Evolutionary conservation across 2,113 vertebrate genomes (phyloP), one percentile per base, ranked within the genome.

Genomic region (Hippocampus abdominalis): DNA sequence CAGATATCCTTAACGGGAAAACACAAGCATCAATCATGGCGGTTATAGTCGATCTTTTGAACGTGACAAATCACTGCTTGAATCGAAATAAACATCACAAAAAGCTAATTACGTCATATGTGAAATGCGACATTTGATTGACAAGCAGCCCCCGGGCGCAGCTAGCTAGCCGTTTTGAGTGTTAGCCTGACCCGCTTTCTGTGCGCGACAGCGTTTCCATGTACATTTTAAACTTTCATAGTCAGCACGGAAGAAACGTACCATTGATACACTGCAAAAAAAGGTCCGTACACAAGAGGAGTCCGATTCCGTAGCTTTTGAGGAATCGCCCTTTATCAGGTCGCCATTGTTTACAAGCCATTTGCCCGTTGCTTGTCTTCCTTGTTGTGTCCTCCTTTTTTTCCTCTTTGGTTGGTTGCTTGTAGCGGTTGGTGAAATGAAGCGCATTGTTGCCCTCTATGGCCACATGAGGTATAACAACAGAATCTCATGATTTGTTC

Each of bases 1-100:
- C 82, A 93, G 53, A 64, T 91, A 93, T 3, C 90, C 92, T 93
- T 9, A 66, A 57, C 48, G 76, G 39, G 62, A 18, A 85, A 66
- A 36, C 20, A 46, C 15, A 60, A 60, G 16, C 23, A n/a, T 57
- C 57, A 60, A 16, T 60, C 57, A 2, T 25, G 4, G 23, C 25
- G 10, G 12, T 16, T 32, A 18, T 2, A 18, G 15, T 16, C 3
- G 7, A 16, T 32, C 27, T 32, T 16, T 32, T 15, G 13, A 3
- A 29, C 25, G 3, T 3, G 56, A 36, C 32, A 57, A 29, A 60
- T 5, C 2, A 6, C 20, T 9, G 15, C 1, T 60, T 32, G 1
- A 60, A 60, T 18, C 2, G 27, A 32, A 29, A 25, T 54, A 27
- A 13, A 29, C 27, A 8, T 32, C 57, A 60, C 8, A 13, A 27